These are phyloP conservation scores for Drosophila mimetica DNA, from an alignment of 2,888 invertebrate species.

Conservation along the genomic window DNA sequence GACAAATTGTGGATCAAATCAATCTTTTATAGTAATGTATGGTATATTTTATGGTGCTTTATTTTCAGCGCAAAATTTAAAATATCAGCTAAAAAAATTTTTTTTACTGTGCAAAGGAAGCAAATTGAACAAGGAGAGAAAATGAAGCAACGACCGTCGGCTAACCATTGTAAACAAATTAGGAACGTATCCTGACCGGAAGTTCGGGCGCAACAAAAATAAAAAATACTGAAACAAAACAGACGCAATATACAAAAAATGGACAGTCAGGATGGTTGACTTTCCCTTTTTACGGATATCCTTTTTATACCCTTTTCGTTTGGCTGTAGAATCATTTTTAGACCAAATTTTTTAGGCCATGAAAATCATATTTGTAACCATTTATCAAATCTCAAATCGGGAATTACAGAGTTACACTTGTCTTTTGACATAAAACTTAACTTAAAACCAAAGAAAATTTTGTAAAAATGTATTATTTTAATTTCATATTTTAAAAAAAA, in stretches of 20 bases:
- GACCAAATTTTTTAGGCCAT: not conserved
- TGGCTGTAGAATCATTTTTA: not conserved
- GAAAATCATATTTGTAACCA: not conserved
- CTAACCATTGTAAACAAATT: constrained; percentile 72
- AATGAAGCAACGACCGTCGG: constrained; percentile 19
- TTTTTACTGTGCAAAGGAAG: not conserved
- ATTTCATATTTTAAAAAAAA: too few species aligned
- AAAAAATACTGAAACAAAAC: constrained; percentile 41
- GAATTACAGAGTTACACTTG: too few species aligned
- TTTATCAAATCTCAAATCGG: too few species aligned
- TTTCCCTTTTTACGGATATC: constrained; percentile 55
- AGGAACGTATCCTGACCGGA: constrained; percentile 78
- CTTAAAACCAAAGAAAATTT: too few species aligned
- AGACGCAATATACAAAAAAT: constrained; percentile 30
- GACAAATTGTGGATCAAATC: too few species aligned
- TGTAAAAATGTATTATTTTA: too few species aligned
- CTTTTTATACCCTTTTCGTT: constrained; percentile 16
- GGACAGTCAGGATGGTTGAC: constrained; percentile 45
- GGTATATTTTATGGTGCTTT: too few species aligned
- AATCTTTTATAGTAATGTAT: too few species aligned
- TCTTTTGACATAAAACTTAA: too few species aligned
- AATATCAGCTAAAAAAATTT: not conserved
- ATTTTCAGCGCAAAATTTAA: too few species aligned
- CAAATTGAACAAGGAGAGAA: not conserved
- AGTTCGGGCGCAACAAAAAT: constrained; percentile 58